Evolutionary conservation across 2,888 invertebrate genomes (phyloP).

Genomic region (Tetragonisca angustula): DNA sequence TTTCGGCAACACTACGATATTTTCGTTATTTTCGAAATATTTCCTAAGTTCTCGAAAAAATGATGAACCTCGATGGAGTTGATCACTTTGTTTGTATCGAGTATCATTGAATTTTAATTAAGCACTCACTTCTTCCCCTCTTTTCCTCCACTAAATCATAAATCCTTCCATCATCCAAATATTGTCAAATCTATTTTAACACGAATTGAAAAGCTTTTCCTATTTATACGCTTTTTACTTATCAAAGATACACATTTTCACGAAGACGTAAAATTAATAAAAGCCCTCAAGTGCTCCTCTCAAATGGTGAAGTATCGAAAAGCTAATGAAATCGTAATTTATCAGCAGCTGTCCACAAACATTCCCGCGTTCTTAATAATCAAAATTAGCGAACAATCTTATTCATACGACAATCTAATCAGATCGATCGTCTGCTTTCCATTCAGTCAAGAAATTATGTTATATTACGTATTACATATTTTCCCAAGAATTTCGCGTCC

Average conservation of each 20-base stretch:
- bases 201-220: no score
- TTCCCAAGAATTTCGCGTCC: background rate
- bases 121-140: no score
- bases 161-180: no score
- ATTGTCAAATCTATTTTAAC: no score
- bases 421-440: background rate
- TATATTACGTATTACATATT: background rate
- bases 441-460: slow-evolving; percentile 5
- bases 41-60: no score
- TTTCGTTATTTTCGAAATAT: no score
- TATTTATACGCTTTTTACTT: background rate
- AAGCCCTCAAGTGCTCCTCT: background rate
- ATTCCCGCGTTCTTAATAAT: background rate
- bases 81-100: no score
- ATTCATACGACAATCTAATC: background rate
- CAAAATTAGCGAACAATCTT: background rate
- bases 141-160: no score
- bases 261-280: background rate
- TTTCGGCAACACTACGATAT: no score
- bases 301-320: background rate
- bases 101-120: no score
- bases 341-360: background rate
- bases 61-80: no score
- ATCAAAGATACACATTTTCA: background rate
- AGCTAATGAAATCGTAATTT: background rate